These are phyloP conservation scores for Pyrrhura leucotis DNA, from an alignment of 2,797 vertebrate species.

Conservation along the genomic window DNA sequence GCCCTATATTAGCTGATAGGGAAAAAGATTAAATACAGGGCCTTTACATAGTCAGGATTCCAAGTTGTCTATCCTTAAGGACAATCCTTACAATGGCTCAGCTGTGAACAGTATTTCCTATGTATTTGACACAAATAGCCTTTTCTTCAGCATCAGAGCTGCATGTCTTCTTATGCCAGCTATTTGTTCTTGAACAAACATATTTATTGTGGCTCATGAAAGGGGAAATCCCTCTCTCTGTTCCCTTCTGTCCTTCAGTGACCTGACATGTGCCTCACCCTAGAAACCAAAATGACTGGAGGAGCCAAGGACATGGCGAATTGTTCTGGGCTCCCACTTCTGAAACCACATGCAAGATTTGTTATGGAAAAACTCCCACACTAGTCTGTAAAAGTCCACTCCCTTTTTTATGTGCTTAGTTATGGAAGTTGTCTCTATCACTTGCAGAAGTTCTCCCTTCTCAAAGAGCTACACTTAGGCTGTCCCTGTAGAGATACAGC, in stretches of 20 bases:
- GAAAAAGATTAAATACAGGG: background rate
- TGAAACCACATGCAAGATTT: background rate
- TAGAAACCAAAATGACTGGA: background rate
- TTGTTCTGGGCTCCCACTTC: background rate
- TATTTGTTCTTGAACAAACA: conserved; percentile 14
- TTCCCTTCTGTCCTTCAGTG: background rate
- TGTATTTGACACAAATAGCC: background rate
- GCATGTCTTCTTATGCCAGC: background rate
- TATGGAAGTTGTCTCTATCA: background rate
- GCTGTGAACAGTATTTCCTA: background rate
- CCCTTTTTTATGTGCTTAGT: background rate
- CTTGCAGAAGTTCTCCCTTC: background rate
- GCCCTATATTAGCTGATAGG: background rate
- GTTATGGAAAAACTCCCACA: background rate
- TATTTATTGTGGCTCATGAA: background rate
- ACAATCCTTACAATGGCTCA: background rate
- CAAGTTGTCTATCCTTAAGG: background rate
- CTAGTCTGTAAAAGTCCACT: background rate
- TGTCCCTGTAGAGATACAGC: background rate
- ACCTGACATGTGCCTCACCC: background rate
- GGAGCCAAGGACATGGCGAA: background rate
- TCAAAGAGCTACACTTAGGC: background rate
- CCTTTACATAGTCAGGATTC: background rate
- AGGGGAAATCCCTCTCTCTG: background rate
- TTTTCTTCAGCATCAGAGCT: background rate